Evolutionary conservation across 2,888 invertebrate genomes (phyloP).

Genomic region (Operophtera brumata): DNA sequence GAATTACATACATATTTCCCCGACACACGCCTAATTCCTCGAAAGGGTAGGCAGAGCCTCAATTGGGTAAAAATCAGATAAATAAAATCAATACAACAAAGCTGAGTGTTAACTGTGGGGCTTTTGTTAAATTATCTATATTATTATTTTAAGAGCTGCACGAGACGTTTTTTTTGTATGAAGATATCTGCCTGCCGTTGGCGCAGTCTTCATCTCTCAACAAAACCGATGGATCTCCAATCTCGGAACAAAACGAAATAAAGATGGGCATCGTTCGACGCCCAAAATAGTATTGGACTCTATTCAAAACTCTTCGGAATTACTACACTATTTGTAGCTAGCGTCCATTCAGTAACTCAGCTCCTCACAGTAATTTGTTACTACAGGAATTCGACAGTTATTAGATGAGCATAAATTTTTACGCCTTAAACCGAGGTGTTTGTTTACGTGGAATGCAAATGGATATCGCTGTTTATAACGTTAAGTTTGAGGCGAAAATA

Average conservation of each 20-base stretch:
- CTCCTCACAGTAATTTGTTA: slow-evolving; percentile 66
- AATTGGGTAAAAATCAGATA: too few relatives aligned
- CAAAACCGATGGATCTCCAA: slow-evolving; percentile 52
- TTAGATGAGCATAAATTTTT: slow-evolving; percentile 63
- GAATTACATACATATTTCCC: too few relatives aligned
- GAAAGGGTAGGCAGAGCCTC: too few relatives aligned
- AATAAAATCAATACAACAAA: too few relatives aligned
- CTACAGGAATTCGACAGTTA: slow-evolving; percentile 66
- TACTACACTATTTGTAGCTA: slow-evolving; percentile 74
- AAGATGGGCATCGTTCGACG: slow-evolving; percentile 67
- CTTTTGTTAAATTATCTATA: too few relatives aligned
- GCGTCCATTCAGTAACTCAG: slow-evolving; percentile 78
- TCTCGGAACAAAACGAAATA: slow-evolving; percentile 63
- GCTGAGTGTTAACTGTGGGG: too few relatives aligned
- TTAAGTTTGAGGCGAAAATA: slow-evolving; percentile 47
- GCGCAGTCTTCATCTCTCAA: slow-evolving; percentile 28
- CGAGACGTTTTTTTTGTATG: too few relatives aligned
- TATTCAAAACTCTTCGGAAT: slow-evolving; percentile 80
- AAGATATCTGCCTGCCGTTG: too few relatives aligned
- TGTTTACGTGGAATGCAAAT: slow-evolving; percentile 50
- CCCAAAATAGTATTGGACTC: slow-evolving; percentile 78
- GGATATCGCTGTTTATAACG: slow-evolving; percentile 44
- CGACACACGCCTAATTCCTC: too few relatives aligned
- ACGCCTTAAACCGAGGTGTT: slow-evolving; percentile 45
- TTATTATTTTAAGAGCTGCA: too few relatives aligned